Conservation (phyloP, 2,888 invertebrate species). For the Chymomyza amoena region DNA sequence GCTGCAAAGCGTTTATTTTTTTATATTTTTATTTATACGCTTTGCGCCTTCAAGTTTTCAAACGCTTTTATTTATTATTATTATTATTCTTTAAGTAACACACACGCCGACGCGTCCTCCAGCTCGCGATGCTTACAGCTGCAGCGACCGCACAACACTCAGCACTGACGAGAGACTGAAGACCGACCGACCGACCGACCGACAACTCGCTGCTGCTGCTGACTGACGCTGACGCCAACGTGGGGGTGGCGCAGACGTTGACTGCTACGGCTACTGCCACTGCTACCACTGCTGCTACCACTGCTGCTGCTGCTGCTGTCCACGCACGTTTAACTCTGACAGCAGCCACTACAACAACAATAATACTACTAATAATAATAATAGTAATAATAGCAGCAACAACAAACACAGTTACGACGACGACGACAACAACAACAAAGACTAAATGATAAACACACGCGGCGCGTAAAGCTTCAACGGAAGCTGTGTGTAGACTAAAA, state of each 20-base stretch:
- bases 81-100: constrained; percentile 35
- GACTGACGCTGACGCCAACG: not conserved
- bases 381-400: not conserved
- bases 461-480: constrained; percentile 35
- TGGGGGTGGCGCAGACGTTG: too few species aligned
- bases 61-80: constrained; percentile 1
- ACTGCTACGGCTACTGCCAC: too few species aligned
- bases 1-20: not conserved
- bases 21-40: constrained; percentile 14
- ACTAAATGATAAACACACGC: constrained; percentile 12
- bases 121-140: constrained; percentile 64
- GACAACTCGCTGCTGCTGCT: constrained; percentile 31
- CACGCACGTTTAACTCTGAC: not conserved
- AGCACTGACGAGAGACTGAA: constrained; percentile 18
- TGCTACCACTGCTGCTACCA: not conserved
- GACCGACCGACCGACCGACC: constrained; percentile 25
- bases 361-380: not conserved
- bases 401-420: not conserved
- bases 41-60: constrained; percentile 26
- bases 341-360: not conserved
- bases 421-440: not conserved
- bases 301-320: not conserved
- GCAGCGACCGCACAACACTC: constrained; percentile 65
- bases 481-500: constrained; percentile 57
- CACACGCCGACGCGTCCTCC: constrained; percentile 40